Percentiles rank a stretch among this genome's conserved stretches.
These are phyloP conservation scores for Phycodurus eques DNA, from an alignment of 2,113 vertebrate genomes.

Conservation along the genomic window DNA sequence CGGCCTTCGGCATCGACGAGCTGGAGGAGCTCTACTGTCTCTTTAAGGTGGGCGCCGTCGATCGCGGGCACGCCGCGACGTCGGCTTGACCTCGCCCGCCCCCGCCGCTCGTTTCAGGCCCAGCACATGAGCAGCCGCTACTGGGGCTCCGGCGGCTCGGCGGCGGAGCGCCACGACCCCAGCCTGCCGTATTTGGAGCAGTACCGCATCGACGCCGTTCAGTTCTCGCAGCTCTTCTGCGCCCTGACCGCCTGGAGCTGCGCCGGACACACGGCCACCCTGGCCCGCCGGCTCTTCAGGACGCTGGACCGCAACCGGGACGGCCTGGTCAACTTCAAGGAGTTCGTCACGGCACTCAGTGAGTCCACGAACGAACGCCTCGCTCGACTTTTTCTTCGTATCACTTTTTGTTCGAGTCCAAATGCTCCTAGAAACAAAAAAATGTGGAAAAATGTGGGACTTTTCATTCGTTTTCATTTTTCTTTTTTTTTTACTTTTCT, in stretches of 20 bases:
- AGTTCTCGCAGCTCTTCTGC: slow-evolving; percentile 85
- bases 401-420: not conserved
- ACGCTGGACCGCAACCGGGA: slow-evolving; percentile 90
- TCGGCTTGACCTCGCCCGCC: not conserved
- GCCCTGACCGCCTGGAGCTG: slow-evolving; percentile 86
- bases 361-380: not conserved
- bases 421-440: too few species aligned
- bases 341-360: slow-evolving; percentile 95
- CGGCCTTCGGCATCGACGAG: slow-evolving; percentile 91
- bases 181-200: slow-evolving; percentile 96
- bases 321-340: slow-evolving; percentile 95
- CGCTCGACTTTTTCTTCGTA: too few species aligned
- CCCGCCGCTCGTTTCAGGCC: slow-evolving; percentile 67
- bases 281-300: slow-evolving; percentile 87
- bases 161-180: slow-evolving; percentile 83
- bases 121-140: slow-evolving; percentile 94
- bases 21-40: slow-evolving; percentile 91
- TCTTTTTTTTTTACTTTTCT: too few species aligned
- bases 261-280: slow-evolving; percentile 76
- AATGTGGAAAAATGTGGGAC: too few species aligned
- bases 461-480: too few species aligned
- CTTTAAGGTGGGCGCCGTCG: slow-evolving; percentile 82
- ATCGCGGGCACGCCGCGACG: not conserved
- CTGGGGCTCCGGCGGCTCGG: slow-evolving; percentile 81
- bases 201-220: slow-evolving; percentile 86